Percentiles rank a stretch among this genome's conserved stretches.
Evolutionary conservation across 2,113 vertebrate species (phyloP).

Genomic region (Cyanoderma ruficeps): DNA sequence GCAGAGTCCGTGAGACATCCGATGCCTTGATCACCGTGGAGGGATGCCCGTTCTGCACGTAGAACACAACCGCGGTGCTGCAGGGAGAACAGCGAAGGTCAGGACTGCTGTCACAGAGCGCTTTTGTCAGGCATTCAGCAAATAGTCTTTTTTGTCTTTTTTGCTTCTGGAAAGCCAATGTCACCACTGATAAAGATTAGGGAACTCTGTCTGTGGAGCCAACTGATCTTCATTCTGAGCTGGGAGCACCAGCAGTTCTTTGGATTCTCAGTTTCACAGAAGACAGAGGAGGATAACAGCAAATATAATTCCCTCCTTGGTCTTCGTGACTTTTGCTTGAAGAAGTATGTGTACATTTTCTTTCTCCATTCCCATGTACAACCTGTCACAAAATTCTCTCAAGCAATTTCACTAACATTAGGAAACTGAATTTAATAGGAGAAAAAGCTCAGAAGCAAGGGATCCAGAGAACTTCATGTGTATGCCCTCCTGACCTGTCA

Average conservation of each 20-base stretch:
- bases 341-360: neutral
- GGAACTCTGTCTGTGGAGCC: neutral
- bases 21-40: slow-evolving; percentile 72
- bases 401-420: neutral
- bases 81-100: neutral
- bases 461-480: neutral
- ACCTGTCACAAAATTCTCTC: neutral
- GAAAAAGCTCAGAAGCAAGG: neutral
- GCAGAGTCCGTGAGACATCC: slow-evolving; percentile 76
- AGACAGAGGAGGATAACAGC: neutral
- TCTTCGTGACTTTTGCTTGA: neutral
- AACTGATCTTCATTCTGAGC: neutral
- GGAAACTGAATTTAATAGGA: neutral
- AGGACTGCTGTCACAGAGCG: neutral
- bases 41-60: slow-evolving; percentile 75
- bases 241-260: neutral
- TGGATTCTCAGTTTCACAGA: neutral
- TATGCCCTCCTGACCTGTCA: neutral
- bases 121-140: neutral
- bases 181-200: neutral
- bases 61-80: slow-evolving; percentile 86
- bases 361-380: neutral
- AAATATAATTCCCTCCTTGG: neutral
- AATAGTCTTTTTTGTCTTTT: neutral
- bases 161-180: neutral